Base-by-base conservation (phyloP, 2,888 invertebrate species). In the Nudaria mundana region DNA sequence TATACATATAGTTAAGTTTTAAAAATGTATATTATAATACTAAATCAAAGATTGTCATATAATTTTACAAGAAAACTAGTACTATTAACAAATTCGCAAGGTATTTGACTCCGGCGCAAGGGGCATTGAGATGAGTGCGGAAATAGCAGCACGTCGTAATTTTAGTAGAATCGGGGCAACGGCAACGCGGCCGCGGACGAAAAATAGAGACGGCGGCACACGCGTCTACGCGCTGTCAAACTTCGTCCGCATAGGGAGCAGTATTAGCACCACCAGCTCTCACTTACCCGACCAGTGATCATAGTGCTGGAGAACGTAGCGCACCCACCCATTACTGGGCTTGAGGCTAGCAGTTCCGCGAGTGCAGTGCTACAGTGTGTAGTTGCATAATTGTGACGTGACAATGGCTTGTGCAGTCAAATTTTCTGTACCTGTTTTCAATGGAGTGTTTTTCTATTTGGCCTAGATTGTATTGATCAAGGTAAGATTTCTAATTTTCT, bases 101-200 rank as follows among this genome's bases (percentile, higher is more conserved):
- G 68, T 70, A 66, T 72, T 77, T 69, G 68, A 76, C 70, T 73
- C 67, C 63, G 60, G 66, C 64, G 59, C 65, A 72, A 76, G 68
- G 77, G 80, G 70, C 76, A 67, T 66, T 62, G 71, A 71, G 79
- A 74, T 56, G 75, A 77, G 88, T 84, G 86, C 88, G 87, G 88
- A 88, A 88, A 88, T 88, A 88, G 86, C 82, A 68, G 56, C 76
- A 74, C 78, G 81, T 77, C 77, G 82, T 88, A 88, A 87, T 87
- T 88, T 88, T 85, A 87, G 85, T 88, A 77, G 76, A 88, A 88
- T 84, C 88, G 81, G 88, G 88, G 88, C 88, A 88, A 88, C 83
- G 69, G 84, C 83, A 85, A 76, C 87, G 78, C 81, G 78, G 71
- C 83, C 83, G n/a, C n/a, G n/a, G n/a, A n/a, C n/a, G n/a, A 71